Base-by-base conservation (phyloP, 2,113 vertebrate species). In the Gnathonemus echidnorhynchus region DNA sequence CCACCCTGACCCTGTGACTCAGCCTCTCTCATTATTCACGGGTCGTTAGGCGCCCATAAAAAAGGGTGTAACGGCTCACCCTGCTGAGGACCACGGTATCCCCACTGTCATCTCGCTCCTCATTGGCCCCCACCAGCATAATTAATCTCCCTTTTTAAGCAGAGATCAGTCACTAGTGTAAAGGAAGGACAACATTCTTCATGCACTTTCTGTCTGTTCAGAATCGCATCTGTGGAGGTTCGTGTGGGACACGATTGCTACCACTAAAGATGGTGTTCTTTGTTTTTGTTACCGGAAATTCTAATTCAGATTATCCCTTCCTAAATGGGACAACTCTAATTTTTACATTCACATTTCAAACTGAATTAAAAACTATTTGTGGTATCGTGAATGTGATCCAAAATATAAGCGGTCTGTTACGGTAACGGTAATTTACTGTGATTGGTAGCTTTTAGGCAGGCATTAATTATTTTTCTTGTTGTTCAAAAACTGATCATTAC, bases 31-130 rank as follows among this genome's bases (percentile, higher is more conserved):
- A 95, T 94, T 91, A 93, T 91, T 95, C 92, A 95, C 39, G 92
- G 95, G 93, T 95, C 94, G 95, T 92, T 94, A 93, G 10, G 92
- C 91, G 90, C 92, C 92, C 93, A 94, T 91, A 94, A 94, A 95
- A 91, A 88, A 89, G 92, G 93, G 93, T 94, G 95, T 95, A 95
- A 95, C 93, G 93, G 94, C 92, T 92, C 95, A 92, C 92, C 93
- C 93, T 91, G 93, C 87, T 80, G 90, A 92, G 91, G 90, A 19
- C 1, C 27, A 2, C 17, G 35, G 86, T 13, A 56, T 15, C 46
- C 45, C 84, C 42, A n/a, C 84, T 49, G 24, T 45, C 46, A 31
- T 35, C 86, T 35, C n/a, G 10, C 49, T 31, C 13, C 49, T 19
- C 86, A 87, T 52, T 52, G 49, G 42, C 19, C 83, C 39, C 45